Conservation (phyloP, 1,140 invertebrate genomes). For the Drosophila jambulina region DNA sequence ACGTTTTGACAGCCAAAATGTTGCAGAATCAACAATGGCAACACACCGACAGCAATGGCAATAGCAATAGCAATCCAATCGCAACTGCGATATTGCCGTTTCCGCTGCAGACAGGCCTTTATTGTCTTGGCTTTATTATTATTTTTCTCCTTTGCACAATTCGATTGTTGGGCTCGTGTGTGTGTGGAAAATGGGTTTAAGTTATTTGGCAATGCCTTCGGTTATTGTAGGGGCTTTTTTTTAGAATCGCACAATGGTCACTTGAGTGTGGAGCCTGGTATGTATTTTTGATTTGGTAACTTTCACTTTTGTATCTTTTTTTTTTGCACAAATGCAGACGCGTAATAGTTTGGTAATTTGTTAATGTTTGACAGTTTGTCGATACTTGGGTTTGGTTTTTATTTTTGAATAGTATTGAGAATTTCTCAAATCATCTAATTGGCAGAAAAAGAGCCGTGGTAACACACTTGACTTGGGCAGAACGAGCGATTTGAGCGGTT, state of each 20-base stretch:
- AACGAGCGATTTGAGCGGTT: conserved; percentile 37
- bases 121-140: conserved; percentile 50
- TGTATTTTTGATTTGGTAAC: conserved; percentile 55
- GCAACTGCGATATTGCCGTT: conserved; percentile 54
- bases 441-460: conserved; percentile 19
- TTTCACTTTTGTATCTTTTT: conserved; percentile 57
- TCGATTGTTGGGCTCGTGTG: conserved; percentile 35
- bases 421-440: conserved; percentile 41
- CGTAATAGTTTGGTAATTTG: conserved; percentile 29
- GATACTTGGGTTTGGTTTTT: neutral
- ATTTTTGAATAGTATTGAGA: neutral
- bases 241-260: conserved; percentile 80
- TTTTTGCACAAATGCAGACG: conserved; percentile 29
- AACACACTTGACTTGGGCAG: conserved; percentile 51
- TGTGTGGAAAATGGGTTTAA: conserved; percentile 55
- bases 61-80: conserved; percentile 30
- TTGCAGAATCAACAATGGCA: conserved; percentile 77
- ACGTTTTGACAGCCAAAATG: conserved; percentile 65
- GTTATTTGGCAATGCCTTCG: conserved; percentile 57
- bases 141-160: conserved; percentile 43
- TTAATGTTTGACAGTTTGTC: conserved; percentile 40
- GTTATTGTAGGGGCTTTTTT: conserved; percentile 47
- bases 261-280: conserved; percentile 28
- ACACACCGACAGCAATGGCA: conserved; percentile 23
- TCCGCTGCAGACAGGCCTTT: conserved; percentile 66